Base-by-base conservation (phyloP, 2,797 vertebrate genomes). In the Alcedo atthis region DNA sequence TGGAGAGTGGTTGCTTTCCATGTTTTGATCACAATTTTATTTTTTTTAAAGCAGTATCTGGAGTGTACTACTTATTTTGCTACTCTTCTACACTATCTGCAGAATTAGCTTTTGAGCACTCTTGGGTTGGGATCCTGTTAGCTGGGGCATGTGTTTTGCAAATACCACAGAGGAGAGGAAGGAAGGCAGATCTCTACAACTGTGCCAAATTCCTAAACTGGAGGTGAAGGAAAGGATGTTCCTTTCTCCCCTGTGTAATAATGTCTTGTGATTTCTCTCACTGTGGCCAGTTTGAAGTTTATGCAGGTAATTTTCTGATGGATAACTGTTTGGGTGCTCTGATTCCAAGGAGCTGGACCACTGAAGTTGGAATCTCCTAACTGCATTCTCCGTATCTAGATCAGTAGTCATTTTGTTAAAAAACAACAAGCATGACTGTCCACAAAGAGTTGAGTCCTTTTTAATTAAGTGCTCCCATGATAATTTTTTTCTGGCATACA, bases 391-490 rank as follows among this genome's bases (percentile, higher is more conserved):
- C 40, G 15, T 37, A 28, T 73, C 61, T 54, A 62, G 74, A 87
- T 93, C 73, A 96, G 82, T 87, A 91, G 79, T 19, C 46, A 35
- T 75, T 87, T 75, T 95, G 74, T 95, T 88, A 61, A 11, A 42
- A 81, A 92, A 82, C 85, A 95, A 51, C 32, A 80, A 93, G 86
- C 84, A 75, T 89, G 82, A 92, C 90, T 15, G 1, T 1, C 17
- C 61, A 84, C 90, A 92, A 95, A 92, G 12, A 55, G 21, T 82
- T 12, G 14, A 95, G 79, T 90, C 69, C 66, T 93, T 94, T 95
- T 81, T 87, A 96, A 97, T 96, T 96, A 96, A 68, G 32, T 80
- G 40, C 40, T 96, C 64, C 58, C 83, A 79, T 90, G 81, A 93
- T 87, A 73, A 89, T 92, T 79, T 68, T 96, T 96, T 91, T 94